Conservation (phyloP, 2,113 vertebrate genomes). For the Oncorhynchus masou region DNA sequence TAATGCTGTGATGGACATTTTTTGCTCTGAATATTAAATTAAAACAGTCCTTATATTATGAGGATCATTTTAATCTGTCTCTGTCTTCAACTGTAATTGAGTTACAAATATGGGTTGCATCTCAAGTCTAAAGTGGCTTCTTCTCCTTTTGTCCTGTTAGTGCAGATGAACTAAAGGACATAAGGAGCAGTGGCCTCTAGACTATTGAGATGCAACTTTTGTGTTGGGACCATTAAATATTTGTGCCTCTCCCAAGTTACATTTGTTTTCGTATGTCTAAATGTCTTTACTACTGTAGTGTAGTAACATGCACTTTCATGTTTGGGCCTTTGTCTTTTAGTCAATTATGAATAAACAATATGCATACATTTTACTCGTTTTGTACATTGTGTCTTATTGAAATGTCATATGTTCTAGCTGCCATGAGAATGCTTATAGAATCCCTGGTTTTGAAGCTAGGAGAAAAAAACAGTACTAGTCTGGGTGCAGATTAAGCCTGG, state of each 20-base stretch:
- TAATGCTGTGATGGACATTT: slow-evolving; percentile 44
- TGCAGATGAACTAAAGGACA: no score
- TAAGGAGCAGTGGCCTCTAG: no score
- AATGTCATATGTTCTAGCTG: no score
- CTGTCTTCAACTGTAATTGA: slow-evolving; percentile 20
- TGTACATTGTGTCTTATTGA: background rate
- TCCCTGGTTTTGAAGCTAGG: no score
- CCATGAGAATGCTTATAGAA: no score
- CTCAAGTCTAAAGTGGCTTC: no score
- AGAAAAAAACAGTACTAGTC: no score
- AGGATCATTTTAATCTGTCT: slow-evolving; percentile 28
- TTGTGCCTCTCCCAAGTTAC: background rate
- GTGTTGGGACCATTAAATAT: background rate
- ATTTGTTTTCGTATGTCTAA: background rate
- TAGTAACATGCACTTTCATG: slow-evolving; percentile 61
- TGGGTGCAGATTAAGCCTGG: no score
- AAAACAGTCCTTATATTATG: slow-evolving; percentile 21
- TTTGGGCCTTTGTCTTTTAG: slow-evolving; percentile 31
- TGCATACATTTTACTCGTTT: background rate
- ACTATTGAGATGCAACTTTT: background rate
- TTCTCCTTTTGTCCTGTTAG: no score
- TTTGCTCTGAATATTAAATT: slow-evolving; percentile 61
- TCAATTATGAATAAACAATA: slow-evolving; percentile 56
- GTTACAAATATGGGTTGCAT: slow-evolving; percentile 1
- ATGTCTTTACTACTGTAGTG: slow-evolving; percentile 17